Conservation (phyloP, 2,113 vertebrate genomes). For the Rhombomys opimus region DNA sequence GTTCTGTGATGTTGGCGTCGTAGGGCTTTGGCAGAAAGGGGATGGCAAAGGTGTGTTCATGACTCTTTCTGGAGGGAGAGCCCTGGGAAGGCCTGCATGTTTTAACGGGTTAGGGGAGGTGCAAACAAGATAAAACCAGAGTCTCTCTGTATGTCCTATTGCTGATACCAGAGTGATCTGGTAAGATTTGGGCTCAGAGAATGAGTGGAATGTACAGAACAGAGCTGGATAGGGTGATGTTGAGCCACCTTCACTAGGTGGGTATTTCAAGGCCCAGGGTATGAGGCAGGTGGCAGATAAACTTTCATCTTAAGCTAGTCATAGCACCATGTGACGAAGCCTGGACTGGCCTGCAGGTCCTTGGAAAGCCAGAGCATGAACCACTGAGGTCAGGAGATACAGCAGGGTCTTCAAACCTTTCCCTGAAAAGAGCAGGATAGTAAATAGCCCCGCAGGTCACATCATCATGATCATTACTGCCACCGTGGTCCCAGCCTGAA, state of each 20-base stretch:
- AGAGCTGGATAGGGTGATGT: background rate
- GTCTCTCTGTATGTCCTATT: background rate
- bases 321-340: background rate
- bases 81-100: too few relatives aligned
- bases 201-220: background rate
- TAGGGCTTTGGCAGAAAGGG: background rate
- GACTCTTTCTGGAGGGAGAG: background rate
- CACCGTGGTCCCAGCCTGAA: rapidly evolving
- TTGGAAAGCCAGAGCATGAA: background rate
- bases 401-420: background rate
- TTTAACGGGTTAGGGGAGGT: rapidly evolving
- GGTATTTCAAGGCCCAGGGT: background rate
- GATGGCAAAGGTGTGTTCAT: background rate
- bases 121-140: background rate
- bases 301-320: background rate
- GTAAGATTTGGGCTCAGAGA: rapidly evolving
- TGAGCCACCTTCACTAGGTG: background rate
- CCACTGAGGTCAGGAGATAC: background rate
- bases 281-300: background rate
- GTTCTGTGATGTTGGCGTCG: background rate
- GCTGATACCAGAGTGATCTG: background rate
- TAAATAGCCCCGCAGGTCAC: background rate
- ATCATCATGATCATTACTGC: background rate
- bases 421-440: background rate
- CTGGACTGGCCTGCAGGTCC: background rate